Base-by-base conservation (phyloP, 2,113 vertebrate genomes). In the Dermatemys mawii region DNA sequence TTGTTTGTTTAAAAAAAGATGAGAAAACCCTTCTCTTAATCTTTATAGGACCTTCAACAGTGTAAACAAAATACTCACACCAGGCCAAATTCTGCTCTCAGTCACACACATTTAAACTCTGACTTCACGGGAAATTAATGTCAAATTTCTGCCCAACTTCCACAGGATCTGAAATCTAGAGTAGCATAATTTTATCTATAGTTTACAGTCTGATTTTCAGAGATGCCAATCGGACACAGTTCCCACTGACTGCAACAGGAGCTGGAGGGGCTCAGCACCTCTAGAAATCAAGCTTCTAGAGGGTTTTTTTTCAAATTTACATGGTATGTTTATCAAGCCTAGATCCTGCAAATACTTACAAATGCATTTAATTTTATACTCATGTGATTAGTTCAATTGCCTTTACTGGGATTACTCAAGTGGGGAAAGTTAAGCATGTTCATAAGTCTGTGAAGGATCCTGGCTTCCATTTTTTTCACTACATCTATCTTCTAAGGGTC, bases 71-170 rank as follows among this genome's bases (percentile, higher is more conserved):
- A 89, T 50, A 41, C 88, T 96, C 90, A 78, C 90, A 94, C 38
- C 38, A 2, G 84, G 50, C 29, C 86, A 70, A 7, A 2, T 17
- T 46, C 32, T 4, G 88, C 41, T 76, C 7, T 76, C 73, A 46
- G 22, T 76, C 26, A 0, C 5, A 0, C 32, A 57, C 27, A 70
- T 81, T 17, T 49, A 38, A 78, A 48, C 19, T 50, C 78, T 51
- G 53, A 4, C 22, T 63, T 17, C 46, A 1, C 0, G 4, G n/a
- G 50, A 22, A 22, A 8, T 11, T 2, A 1, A 32, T 2, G 38
- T 46, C 70, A 16, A 51, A 32, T 46, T 11, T 76, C 24, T 76
- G 27, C 73, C 73, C 44, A 46, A 38, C 63, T 70, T 70, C 63
- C 63, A 38, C 3, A 6, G 16, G 50, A 48, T 11, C 19, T 10